Base-by-base conservation (phyloP, 2,888 invertebrate species). In the Drosophila prolongata region DNA sequence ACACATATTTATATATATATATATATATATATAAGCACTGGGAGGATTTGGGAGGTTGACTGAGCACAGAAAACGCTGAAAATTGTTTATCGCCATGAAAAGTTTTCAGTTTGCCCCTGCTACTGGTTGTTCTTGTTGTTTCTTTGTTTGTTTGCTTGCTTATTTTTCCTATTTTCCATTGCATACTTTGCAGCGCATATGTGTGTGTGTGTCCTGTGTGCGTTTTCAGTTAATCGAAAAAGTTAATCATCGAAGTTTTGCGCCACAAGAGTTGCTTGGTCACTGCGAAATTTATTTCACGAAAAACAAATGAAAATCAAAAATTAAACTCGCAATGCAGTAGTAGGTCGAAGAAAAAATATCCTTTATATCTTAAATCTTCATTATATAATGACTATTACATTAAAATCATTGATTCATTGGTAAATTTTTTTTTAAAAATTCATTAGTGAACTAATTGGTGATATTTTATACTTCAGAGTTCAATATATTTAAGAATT, bases 161-260 rank as follows among this genome's bases (percentile, higher is more conserved):
- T 67, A 34, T 67, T 74, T 67, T 76, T 47, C n/a, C 57, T 54
- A 74, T 75, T 66, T 60, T 57, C 53, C 72, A 79, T 74, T 74
- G 76, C 87, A 87, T 65, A 71, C 79, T 61, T 70, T 6, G 40
- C 19, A 40, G 50, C 46, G 58, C 52, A 49, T 43, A 34, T 56
- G 37, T 49, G 44, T 55, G 43, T 52, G 46, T 49, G 14, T 58
- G 6, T 19, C 19, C 35, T 52, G 55, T 57, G 42, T 60, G 44
- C 38, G 49, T 76, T 87, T 84, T 73, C 80, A 88, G 83, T 84
- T 84, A 85, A 89, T 85, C 85, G 85, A 85, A 85, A 85, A 89
- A 89, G 85, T 85, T 85, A 89, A 85, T 85, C 85, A 85, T 87
- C 88, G 88, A 84, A 84, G 87, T 88, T 88, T 88, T 80, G 77